phyloP scores from a whole-genome alignment of 2,113 vertebrate genomes.

The Aphyosemion australe region DNA sequence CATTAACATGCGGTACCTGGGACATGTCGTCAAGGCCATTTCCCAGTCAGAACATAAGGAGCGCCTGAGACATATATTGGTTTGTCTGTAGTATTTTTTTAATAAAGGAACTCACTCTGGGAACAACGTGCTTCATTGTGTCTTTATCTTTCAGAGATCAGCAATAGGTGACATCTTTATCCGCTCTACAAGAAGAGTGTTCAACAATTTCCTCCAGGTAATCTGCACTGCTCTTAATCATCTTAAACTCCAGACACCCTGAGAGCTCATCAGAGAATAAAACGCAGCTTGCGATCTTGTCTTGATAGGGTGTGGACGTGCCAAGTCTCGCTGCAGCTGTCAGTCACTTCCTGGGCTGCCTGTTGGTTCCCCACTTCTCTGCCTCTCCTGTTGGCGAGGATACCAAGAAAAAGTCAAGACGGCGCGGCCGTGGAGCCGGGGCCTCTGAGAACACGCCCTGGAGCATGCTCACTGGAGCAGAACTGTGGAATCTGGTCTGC shows the following conservation, averaged over 20 bases:
- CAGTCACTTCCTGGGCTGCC: conserved; percentile 84
- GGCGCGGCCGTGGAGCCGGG: conserved; percentile 72
- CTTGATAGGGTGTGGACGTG: conserved; percentile 77
- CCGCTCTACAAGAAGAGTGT: conserved; percentile 77
- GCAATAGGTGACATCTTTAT: conserved; percentile 75
- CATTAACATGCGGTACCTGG: conserved; percentile 84
- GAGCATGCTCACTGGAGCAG: conserved; percentile 74
- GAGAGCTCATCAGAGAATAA: not conserved
- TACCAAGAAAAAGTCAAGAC: conserved; percentile 78
- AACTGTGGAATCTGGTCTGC: conserved; percentile 81
- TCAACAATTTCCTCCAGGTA: conserved; percentile 83
- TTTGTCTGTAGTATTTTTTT: conserved; percentile 42
- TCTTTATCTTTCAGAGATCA: conserved; percentile 70
- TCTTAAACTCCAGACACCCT: not conserved
- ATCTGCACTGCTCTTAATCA: not conserved
- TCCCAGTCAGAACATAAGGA: conserved; percentile 73
- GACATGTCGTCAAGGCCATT: conserved; percentile 72
- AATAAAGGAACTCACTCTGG: not conserved
- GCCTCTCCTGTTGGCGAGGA: conserved; percentile 74
- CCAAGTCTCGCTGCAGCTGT: conserved; percentile 78
- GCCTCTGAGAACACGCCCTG: conserved; percentile 75
- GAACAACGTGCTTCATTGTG: not conserved
- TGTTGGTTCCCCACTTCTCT: conserved; percentile 79
- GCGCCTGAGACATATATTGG: conserved; percentile 78
- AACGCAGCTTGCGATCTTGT: conserved; percentile 16